Evolutionary conservation across 2,797 vertebrate species (phyloP).

Genomic region (Molothrus aeneus): DNA sequence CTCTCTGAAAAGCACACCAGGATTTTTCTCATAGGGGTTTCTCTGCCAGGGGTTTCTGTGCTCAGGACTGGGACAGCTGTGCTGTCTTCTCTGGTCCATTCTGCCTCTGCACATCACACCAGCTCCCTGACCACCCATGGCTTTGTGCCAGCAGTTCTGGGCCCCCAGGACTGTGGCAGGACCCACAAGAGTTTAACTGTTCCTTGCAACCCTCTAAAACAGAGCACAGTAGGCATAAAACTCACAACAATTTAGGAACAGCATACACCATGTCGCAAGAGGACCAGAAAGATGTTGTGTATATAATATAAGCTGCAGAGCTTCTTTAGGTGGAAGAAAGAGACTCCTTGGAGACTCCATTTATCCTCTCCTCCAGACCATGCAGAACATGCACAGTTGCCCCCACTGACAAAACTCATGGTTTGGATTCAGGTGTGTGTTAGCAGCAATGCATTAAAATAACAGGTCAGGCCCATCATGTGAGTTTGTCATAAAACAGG

Average conservation of each 20-base stretch:
- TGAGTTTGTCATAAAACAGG: not conserved
- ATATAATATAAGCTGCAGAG: not conserved
- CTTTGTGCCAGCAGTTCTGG: not conserved
- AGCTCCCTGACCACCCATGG: not conserved
- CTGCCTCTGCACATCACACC: not conserved
- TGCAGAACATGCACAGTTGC: not conserved
- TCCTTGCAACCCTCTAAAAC: not conserved
- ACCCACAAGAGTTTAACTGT: not conserved
- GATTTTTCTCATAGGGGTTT: not conserved
- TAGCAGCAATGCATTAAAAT: not conserved
- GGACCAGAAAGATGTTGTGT: not conserved
- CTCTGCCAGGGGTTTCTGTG: fast-evolving
- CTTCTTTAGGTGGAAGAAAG: not conserved
- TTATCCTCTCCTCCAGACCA: not conserved
- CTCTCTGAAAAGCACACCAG: not conserved
- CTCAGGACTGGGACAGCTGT: not conserved
- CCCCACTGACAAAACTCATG: fast-evolving
- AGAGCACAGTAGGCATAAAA: not conserved
- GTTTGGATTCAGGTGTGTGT: not conserved
- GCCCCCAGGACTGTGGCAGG: fast-evolving
- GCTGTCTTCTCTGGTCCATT: not conserved
- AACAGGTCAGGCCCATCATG: not conserved
- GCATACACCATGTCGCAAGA: not conserved
- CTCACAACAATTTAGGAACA: not conserved
- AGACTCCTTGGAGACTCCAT: not conserved